Conservation (phyloP, 2,113 vertebrate species). For the Scartelaos histophorus region DNA sequence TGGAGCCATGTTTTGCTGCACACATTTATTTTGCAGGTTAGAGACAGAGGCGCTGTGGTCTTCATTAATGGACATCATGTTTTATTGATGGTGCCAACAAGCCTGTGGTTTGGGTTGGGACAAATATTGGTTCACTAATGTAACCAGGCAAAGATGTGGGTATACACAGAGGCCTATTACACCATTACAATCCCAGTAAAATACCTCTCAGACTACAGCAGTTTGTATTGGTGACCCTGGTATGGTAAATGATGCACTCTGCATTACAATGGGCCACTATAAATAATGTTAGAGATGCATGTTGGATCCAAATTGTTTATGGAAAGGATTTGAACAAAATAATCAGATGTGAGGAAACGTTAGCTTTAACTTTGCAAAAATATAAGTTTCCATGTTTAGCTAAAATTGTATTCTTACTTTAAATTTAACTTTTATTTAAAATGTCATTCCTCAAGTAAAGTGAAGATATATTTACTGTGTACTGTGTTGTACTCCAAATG, state of each 20-base stretch:
- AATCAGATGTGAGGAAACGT: background rate
- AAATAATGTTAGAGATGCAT: no score
- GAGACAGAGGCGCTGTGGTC: constrained; percentile 17
- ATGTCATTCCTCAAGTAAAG: no score
- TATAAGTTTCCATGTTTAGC: background rate
- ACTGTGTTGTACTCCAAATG: no score
- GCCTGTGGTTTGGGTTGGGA: constrained; percentile 4
- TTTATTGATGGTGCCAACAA: constrained; percentile 23
- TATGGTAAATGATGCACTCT: background rate
- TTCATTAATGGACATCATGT: constrained; percentile 19
- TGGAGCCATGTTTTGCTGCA: no score
- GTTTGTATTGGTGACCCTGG: background rate
- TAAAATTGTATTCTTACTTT: no score
- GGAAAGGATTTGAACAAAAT: background rate
- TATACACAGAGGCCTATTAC: background rate
- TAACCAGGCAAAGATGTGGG: constrained; percentile 3
- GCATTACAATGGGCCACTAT: background rate
- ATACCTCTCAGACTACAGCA: background rate
- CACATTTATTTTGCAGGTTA: constrained; percentile 2
- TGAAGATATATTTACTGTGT: no score
- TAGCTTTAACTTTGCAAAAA: no score
- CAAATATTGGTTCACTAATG: constrained; percentile 4
- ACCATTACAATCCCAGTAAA: background rate
- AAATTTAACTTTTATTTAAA: no score
- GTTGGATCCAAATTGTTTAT: background rate